phyloP scores from a whole-genome alignment of 2,888 invertebrate genomes.

The Napeogenes sylphis region DNA sequence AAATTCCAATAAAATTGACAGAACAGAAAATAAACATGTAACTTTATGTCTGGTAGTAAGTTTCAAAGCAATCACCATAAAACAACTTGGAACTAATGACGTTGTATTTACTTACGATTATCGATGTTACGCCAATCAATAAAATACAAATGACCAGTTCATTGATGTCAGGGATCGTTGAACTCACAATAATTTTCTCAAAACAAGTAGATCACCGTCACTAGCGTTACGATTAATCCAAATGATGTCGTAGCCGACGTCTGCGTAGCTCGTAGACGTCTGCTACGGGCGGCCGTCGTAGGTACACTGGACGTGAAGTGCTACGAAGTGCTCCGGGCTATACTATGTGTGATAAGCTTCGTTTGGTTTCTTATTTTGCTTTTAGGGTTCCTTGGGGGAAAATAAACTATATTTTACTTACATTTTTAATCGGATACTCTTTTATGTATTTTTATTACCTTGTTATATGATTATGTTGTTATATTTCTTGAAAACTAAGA shows the following conservation, averaged over 20 bases:
- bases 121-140: conserved; percentile 11
- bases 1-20: too few relatives aligned
- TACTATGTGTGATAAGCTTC: conserved; percentile 21
- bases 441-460: too few relatives aligned
- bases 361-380: conserved; percentile 18
- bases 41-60: background rate
- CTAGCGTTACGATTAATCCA: conserved; percentile 11
- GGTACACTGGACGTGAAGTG: conserved; percentile 24
- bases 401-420: background rate
- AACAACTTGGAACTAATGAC: background rate
- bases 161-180: background rate
- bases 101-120: conserved; percentile 10
- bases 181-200: background rate
- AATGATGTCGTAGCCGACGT: conserved; percentile 6
- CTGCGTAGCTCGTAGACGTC: conserved; percentile 18
- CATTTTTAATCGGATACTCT: background rate
- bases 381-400: conserved; percentile 6
- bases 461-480: too few relatives aligned
- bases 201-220: conserved; percentile 11
- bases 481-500: too few relatives aligned
- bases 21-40: background rate
- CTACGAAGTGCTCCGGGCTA: conserved; percentile 20
- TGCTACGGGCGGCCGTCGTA: conserved; percentile 25
- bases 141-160: background rate
- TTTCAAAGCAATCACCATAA: background rate